Percentiles rank a stretch among this genome's conserved stretches.
phyloP scores from a whole-genome alignment of 2,888 invertebrate species.

The Erpobdella octoculata region DNA sequence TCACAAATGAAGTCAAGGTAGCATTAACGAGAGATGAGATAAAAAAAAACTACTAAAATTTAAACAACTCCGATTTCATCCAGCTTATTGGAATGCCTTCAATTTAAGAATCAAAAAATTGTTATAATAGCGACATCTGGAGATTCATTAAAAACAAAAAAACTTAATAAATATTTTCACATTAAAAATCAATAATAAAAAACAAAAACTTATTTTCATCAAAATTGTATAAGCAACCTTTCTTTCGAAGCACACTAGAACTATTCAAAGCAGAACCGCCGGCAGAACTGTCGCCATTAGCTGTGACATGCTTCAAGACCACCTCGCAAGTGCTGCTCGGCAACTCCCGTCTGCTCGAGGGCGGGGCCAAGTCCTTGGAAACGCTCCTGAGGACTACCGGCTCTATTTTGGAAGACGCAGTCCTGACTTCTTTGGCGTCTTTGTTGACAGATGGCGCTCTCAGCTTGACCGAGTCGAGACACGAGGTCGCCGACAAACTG shows the following conservation, averaged over 20 bases:
- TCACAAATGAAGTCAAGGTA: background rate
- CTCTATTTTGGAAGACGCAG: background rate
- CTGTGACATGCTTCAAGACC: background rate
- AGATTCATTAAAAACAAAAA: too few species aligned
- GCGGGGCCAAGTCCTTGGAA: background rate
- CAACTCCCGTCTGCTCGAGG: background rate
- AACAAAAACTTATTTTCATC: background rate
- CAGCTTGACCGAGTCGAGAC: background rate
- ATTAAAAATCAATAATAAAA: background rate
- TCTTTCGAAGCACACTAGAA: background rate
- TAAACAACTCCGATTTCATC: background rate
- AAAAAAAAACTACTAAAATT: background rate
- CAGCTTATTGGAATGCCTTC: background rate
- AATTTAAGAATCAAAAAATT: too few species aligned
- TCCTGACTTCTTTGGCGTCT: background rate
- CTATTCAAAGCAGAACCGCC: background rate
- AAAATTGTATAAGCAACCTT: background rate
- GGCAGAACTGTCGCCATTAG: background rate
- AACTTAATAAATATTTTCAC: too few species aligned
- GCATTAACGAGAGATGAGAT: background rate
- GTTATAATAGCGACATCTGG: too few species aligned
- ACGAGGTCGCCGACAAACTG: too few species aligned
- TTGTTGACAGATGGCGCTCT: conserved; percentile 7
- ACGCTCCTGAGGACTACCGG: background rate
- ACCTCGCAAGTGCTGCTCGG: background rate